These are phyloP conservation scores for Amaurobius ferox DNA, from an alignment of 2,888 invertebrate genomes.

Conservation along the genomic window DNA sequence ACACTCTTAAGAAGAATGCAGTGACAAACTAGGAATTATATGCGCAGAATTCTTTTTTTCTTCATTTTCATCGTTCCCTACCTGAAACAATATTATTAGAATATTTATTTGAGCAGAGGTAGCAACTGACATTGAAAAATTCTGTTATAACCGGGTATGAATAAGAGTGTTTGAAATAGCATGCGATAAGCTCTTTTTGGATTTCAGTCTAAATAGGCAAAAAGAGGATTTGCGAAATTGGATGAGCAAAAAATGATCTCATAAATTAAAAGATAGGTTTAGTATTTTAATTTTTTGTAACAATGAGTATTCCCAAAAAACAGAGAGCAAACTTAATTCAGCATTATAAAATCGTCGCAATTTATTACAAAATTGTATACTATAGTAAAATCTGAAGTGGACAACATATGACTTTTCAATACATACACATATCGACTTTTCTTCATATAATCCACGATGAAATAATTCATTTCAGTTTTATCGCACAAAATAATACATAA, in stretches of 20 bases:
- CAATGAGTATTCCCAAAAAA: too few relatives aligned
- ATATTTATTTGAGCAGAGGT: conserved; percentile 33
- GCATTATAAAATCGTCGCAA: too few relatives aligned
- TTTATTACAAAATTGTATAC: too few relatives aligned
- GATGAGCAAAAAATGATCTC: conserved; percentile 9
- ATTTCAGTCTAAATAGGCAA: conserved; percentile 13
- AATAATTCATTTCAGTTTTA: too few relatives aligned
- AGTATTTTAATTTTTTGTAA: too few relatives aligned
- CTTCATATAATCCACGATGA: too few relatives aligned
- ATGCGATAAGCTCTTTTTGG: conserved; percentile 25
- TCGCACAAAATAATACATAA: too few relatives aligned
- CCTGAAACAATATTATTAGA: conserved; percentile 60
- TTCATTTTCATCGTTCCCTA: not conserved
- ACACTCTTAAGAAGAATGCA: conserved; percentile 68
- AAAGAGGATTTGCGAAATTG: not conserved
- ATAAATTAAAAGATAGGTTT: too few relatives aligned
- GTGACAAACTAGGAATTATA: conserved; percentile 69
- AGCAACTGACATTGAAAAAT: conserved; percentile 64
- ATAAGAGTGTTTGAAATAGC: conserved; percentile 43
- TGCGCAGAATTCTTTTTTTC: conserved; percentile 20
- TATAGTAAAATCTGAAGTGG: too few relatives aligned
- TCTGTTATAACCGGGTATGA: conserved; percentile 33
- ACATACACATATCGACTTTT: too few relatives aligned
- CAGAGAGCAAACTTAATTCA: too few relatives aligned
- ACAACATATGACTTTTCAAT: too few relatives aligned